Evolutionary conservation across 2,113 vertebrate species (phyloP).

Genomic region (Lathamus discolor): DNA sequence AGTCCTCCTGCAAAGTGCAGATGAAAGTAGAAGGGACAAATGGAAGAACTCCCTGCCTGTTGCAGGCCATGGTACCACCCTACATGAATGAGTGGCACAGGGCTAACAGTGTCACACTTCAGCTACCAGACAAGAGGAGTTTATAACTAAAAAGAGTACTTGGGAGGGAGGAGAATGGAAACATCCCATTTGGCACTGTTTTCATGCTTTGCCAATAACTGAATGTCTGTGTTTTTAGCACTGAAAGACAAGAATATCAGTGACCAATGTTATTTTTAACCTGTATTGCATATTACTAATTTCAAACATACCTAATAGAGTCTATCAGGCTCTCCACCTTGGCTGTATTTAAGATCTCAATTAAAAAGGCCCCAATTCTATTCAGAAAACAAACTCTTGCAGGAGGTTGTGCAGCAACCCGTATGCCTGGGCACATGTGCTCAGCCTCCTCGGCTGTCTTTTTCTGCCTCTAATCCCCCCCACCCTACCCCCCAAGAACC

Average conservation of each 20-base stretch:
- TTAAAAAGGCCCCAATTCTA: conserved; percentile 56
- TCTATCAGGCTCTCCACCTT: conserved; percentile 26
- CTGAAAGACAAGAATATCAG: not conserved
- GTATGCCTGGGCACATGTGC: not conserved
- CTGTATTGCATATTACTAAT: conserved; percentile 21
- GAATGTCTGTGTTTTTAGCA: conserved; percentile 35
- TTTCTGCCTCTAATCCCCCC: not conserved
- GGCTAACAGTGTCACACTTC: not conserved
- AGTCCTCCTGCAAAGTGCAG: not conserved
- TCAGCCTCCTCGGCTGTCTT: conserved; percentile 17
- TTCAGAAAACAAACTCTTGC: conserved; percentile 40
- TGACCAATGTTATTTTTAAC: not conserved
- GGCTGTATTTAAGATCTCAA: conserved; percentile 44
- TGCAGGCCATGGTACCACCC: accelerated
- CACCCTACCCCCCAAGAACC: not conserved
- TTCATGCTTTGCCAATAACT: conserved; percentile 27
- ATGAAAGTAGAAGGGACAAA: not conserved
- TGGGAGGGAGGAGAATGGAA: not conserved
- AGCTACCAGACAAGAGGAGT: conserved; percentile 25
- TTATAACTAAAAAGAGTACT: not conserved
- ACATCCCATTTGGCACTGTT: not conserved
- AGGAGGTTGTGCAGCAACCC: conserved; percentile 16
- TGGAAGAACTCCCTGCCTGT: not conserved
- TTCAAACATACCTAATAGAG: conserved; percentile 35
- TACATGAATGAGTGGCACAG: not conserved